These are phyloP conservation scores for Sinopyrophorus schimmeli DNA, from an alignment of 2,888 invertebrate species.

Conservation along the genomic window DNA sequence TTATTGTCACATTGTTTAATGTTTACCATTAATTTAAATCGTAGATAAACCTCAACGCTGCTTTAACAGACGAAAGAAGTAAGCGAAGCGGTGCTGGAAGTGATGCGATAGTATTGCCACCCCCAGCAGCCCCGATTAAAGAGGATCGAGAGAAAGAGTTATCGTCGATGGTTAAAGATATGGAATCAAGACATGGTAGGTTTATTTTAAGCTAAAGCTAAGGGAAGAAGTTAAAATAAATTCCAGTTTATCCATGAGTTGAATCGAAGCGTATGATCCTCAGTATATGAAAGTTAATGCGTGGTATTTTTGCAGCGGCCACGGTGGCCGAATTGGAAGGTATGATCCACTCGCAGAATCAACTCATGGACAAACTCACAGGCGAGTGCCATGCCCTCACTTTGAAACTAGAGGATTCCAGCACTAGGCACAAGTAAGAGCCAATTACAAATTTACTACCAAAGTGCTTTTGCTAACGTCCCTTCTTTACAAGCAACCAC, in stretches of 20 bases:
- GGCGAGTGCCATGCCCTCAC: slow-evolving; percentile 87
- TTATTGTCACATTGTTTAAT: slow-evolving; percentile 24
- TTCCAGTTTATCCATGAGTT: slow-evolving; percentile 51
- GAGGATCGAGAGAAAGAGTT: slow-evolving; percentile 66
- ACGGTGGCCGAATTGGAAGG: slow-evolving; percentile 88
- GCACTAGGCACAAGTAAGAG: slow-evolving; percentile 87
- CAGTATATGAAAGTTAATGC: slow-evolving; percentile 28
- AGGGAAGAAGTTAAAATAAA: neutral
- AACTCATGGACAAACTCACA: slow-evolving; percentile 90
- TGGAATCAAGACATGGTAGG: slow-evolving; percentile 85
- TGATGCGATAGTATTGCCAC: slow-evolving; percentile 46
- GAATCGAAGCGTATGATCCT: slow-evolving; percentile 39
- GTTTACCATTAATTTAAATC: neutral
- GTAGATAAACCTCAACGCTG: slow-evolving; percentile 50
- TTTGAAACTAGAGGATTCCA: slow-evolving; percentile 86
- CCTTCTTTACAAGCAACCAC: slow-evolving; percentile 8
- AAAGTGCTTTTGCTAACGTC: slow-evolving; percentile 10
- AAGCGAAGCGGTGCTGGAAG: slow-evolving; percentile 41
- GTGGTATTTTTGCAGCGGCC: slow-evolving; percentile 69
- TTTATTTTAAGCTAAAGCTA: slow-evolving; percentile 33
- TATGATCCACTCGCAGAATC: slow-evolving; percentile 88
- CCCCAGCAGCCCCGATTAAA: slow-evolving; percentile 42
- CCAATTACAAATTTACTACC: slow-evolving; percentile 18
- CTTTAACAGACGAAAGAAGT: slow-evolving; percentile 49
- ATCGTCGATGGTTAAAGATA: slow-evolving; percentile 72